Conservation (phyloP, 2,888 invertebrate species). For the Hirtodrosophila confusa region DNA sequence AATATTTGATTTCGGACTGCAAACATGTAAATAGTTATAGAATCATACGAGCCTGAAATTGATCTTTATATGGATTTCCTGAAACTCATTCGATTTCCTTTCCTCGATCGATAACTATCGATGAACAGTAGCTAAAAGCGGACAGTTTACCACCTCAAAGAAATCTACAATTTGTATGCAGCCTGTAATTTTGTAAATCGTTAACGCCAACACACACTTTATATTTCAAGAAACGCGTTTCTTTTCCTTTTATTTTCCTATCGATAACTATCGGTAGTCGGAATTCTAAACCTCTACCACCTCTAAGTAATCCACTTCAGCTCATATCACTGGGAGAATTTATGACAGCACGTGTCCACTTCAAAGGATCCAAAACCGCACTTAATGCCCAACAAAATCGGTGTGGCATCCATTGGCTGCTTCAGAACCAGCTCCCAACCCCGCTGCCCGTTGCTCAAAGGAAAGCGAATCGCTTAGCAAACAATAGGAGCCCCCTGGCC, state of each 20-base stretch:
- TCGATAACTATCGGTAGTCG: constrained; percentile 21
- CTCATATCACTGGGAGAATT: constrained; percentile 56
- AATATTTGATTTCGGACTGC: too few species aligned
- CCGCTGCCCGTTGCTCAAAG: constrained; percentile 28
- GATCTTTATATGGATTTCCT: too few species aligned
- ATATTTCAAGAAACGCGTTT: too few species aligned
- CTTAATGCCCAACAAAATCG: constrained; percentile 60
- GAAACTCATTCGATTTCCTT: too few species aligned
- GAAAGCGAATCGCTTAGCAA: constrained; percentile 75
- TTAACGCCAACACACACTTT: too few species aligned
- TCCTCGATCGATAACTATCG: too few species aligned
- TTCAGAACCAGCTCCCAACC: constrained; percentile 17
- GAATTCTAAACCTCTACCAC: not conserved
- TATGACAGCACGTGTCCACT: constrained; percentile 68
- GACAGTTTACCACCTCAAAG: too few species aligned
- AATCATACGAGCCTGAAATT: too few species aligned
- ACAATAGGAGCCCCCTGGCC: constrained; percentile 54
- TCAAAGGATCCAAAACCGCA: constrained; percentile 66
- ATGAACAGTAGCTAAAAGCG: too few species aligned
- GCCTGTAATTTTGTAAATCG: too few species aligned
- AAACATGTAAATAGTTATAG: too few species aligned
- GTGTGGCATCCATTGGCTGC: constrained; percentile 12
- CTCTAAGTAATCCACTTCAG: constrained; percentile 16
- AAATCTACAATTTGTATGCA: too few species aligned
- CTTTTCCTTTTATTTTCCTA: not conserved